These are phyloP conservation scores for Megaceryle maxima DNA, from an alignment of 2,113 vertebrate species.

Conservation along the genomic window DNA sequence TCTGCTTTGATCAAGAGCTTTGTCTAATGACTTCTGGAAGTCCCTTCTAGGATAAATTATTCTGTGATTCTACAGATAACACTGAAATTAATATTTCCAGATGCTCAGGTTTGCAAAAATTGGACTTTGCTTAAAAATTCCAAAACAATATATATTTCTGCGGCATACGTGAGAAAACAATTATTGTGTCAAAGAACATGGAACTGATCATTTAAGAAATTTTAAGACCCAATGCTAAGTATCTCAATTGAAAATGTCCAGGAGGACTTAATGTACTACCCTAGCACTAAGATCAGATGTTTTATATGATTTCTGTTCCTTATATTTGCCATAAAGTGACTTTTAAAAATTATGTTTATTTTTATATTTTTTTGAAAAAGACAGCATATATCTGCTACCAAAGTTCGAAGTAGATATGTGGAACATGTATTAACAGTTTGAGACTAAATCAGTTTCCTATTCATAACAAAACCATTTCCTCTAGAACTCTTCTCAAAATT, in stretches of 20 bases:
- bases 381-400: background rate
- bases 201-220: background rate
- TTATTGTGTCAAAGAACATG: background rate
- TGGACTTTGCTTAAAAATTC: background rate
- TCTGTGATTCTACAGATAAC: background rate
- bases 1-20: background rate
- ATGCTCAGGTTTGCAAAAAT: background rate
- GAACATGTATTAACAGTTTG: background rate
- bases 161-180: background rate
- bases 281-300: background rate
- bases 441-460: conserved; percentile 2
- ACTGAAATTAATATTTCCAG: background rate
- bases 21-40: background rate
- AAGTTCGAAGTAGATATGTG: conserved; percentile 7
- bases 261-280: background rate
- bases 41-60: background rate
- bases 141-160: background rate
- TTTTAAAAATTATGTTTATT: no score
- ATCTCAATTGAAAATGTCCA: background rate
- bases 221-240: background rate
- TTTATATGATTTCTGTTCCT: background rate
- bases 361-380: background rate
- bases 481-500: background rate
- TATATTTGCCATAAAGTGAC: background rate
- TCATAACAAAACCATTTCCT: background rate